Percentiles rank a stretch among this genome's conserved stretches.
Evolutionary conservation across 2,113 vertebrate genomes (phyloP).

Genomic region (Pseudorasbora parva): DNA sequence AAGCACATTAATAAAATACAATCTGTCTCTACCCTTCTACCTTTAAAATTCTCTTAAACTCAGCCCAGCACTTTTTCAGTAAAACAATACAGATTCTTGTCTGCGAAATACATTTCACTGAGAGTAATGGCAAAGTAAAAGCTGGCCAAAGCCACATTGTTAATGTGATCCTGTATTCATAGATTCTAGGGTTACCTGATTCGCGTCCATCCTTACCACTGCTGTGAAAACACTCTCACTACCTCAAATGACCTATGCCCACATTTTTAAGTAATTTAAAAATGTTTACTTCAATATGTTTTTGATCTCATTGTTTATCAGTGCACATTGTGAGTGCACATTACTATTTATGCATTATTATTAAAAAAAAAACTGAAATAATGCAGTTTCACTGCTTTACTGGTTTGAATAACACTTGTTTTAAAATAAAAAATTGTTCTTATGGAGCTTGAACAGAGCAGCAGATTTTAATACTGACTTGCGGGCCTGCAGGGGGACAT

Average conservation of each 20-base stretch:
- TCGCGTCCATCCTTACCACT: slow-evolving; percentile 15
- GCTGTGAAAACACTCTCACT: not conserved
- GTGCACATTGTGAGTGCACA: too few relatives aligned
- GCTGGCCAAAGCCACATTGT: slow-evolving; percentile 36
- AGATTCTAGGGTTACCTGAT: slow-evolving; percentile 17
- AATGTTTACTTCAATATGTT: not conserved
- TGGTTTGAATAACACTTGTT: not conserved
- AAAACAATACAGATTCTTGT: slow-evolving; percentile 26
- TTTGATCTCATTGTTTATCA: not conserved
- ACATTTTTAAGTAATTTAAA: not conserved
- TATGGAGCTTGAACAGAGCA: not conserved
- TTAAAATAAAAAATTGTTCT: not conserved
- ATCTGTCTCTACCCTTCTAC: not conserved
- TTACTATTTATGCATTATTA: not conserved
- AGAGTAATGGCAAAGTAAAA: slow-evolving; percentile 1
- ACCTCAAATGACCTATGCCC: not conserved
- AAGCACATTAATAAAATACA: slow-evolving; percentile 24
- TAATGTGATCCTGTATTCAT: slow-evolving; percentile 14
- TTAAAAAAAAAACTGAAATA: too few relatives aligned
- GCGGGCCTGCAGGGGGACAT: slow-evolving; percentile 88
- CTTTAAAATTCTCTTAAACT: slow-evolving; percentile 32
- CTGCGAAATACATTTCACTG: slow-evolving; percentile 8
- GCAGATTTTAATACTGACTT: slow-evolving; percentile 80
- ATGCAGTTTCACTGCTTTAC: not conserved
- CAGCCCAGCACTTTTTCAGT: not conserved